Conservation (phyloP, 2,113 vertebrate species). For the Cettia cetti region DNA sequence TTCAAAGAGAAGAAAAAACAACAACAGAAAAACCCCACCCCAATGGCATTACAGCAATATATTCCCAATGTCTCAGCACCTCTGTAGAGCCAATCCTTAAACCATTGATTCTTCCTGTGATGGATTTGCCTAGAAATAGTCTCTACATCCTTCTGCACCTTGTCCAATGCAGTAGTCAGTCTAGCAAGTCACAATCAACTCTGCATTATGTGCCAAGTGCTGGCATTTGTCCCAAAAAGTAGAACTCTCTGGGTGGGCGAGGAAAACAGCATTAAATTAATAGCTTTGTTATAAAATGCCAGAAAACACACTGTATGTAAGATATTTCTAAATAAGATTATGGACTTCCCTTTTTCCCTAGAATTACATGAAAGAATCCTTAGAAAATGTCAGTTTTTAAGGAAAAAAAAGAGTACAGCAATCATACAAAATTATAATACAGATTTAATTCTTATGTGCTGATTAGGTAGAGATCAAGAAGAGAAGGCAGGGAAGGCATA, state of each 20-base stretch:
- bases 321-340: background rate
- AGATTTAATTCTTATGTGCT: background rate
- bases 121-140: background rate
- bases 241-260: background rate
- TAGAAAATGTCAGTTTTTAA: background rate
- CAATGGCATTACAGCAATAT: background rate
- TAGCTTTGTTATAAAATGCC: background rate
- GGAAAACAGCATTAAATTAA: background rate
- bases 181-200: background rate
- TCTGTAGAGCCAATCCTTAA: background rate
- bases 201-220: background rate
- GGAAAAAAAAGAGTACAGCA: accelerated
- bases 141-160: background rate
- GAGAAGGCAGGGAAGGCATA: background rate
- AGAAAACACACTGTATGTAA: background rate
- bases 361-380: background rate
- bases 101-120: background rate
- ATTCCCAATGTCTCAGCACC: background rate
- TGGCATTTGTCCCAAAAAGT: background rate
- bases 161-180: background rate
- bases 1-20: background rate
- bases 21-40: too few relatives aligned
- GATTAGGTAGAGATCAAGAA: background rate
- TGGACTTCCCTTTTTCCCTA: background rate
- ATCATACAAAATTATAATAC: background rate